Conservation (phyloP, 2,888 invertebrate genomes). For the Acanthosepion esculentum region DNA sequence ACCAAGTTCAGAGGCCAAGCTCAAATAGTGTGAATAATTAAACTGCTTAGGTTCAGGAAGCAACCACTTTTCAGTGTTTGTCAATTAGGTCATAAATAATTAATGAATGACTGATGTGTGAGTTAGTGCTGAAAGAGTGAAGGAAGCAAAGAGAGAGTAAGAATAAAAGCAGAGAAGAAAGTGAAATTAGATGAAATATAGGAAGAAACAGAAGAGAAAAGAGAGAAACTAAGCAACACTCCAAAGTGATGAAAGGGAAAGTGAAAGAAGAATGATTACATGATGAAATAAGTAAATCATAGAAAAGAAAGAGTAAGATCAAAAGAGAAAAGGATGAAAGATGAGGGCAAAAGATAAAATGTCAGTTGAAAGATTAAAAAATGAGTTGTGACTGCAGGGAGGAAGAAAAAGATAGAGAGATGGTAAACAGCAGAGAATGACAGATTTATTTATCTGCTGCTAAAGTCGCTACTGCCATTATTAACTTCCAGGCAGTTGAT, state of each 20-base stretch:
- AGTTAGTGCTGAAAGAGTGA: not conserved
- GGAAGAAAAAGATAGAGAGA: not conserved
- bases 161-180: not conserved
- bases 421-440: too few species aligned
- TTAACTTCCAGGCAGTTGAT: too few species aligned
- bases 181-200: not conserved
- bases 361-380: not conserved
- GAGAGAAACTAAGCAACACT: not conserved
- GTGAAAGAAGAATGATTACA: not conserved
- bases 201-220: not conserved
- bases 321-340: too few species aligned
- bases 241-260: not conserved
- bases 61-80: not conserved
- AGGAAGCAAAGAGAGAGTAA: not conserved
- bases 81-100: not conserved
- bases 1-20: not conserved
- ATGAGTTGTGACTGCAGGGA: not conserved
- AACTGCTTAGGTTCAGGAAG: not conserved
- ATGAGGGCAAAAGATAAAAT: not conserved
- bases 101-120: not conserved
- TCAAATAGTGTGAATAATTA: conserved; percentile 1
- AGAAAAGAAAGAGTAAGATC: not conserved
- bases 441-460: too few species aligned
- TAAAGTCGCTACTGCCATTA: too few species aligned
- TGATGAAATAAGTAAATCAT: not conserved